Base-by-base conservation (phyloP, 2,113 vertebrate genomes). In the Nothobranchius kuhntae region DNA sequence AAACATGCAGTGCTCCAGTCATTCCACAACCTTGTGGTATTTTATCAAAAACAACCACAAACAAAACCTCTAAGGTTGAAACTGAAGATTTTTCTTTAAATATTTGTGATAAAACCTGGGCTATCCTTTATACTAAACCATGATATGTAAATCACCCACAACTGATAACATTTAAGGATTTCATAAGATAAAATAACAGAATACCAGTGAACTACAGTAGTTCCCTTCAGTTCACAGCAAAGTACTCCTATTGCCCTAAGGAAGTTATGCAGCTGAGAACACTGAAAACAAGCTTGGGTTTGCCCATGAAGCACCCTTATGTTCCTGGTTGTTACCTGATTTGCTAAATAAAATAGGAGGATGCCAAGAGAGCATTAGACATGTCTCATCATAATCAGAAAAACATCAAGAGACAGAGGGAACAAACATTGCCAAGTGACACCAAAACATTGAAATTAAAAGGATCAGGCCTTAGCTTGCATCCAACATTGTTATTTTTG, bases 281-380 rank as follows among this genome's bases (percentile, higher is more conserved):
- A 35, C 53, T 42, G 36, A 35, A 48, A 62, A 77, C 84, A 75
- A 45, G 86, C 75, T 85, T 40, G 60, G 71, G 9, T 84, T 75
- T 73, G 77, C 81, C 68, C 71, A 61, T 77, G 69, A 71, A 53
- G 82, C 65, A 75, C 17, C 61, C 73, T 85, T 79, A 63, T 70
- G 78, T 82, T 65, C 0, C 66, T 47, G 66, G 72, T 1, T 40
- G 59, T 80, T 66, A 86, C 75, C 68, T 76, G 54, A 83, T 59
- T 6, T 47, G 2, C 26, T 55, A 70, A 58, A 78, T 79, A 1
- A 66, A 56, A 61, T 47, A 36, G 38, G 3, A 1, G 30, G 26
- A 24, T 35, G 75, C 65, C 77, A 78, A 58, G 48, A 62, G 51
- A 68, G 45, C n/a, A n/a, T 71, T 68, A 52, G 53, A 66, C 76